These are phyloP conservation scores for Lanius ludovicianus DNA, from an alignment of 2,113 vertebrate genomes.

Conservation along the genomic window DNA sequence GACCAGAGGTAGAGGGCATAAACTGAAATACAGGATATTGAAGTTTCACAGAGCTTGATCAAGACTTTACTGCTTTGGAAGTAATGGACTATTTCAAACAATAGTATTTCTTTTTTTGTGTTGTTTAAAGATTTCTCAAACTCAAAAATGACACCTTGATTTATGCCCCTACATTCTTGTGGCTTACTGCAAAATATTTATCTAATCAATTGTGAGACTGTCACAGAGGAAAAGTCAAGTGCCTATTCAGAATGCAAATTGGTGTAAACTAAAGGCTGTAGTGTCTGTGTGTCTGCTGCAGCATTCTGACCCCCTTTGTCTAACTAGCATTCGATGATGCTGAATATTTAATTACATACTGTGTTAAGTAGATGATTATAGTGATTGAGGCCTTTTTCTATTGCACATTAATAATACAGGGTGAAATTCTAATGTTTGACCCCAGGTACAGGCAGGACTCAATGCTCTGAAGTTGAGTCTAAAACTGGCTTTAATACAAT, in stretches of 20 bases:
- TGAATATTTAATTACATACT: neutral
- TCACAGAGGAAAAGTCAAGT: slow-evolving; percentile 50
- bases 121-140: neutral
- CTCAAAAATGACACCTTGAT: slow-evolving; percentile 11
- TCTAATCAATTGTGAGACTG: slow-evolving; percentile 14
- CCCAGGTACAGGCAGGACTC: neutral
- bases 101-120: neutral
- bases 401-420: neutral
- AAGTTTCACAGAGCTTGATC: neutral
- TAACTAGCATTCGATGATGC: neutral
- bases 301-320: neutral
- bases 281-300: neutral
- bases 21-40: neutral
- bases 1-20: neutral
- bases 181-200: slow-evolving; percentile 46
- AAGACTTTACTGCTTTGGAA: neutral
- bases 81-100: neutral
- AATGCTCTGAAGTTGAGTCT: neutral
- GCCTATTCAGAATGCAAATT: slow-evolving; percentile 39
- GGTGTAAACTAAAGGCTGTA: neutral
- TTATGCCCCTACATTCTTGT: neutral
- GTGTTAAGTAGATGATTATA: neutral
- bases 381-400: neutral
- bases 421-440: neutral
- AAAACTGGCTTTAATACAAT: neutral